Base-by-base conservation (phyloP, 2,888 invertebrate species). In the Charanyca ferruginea region DNA sequence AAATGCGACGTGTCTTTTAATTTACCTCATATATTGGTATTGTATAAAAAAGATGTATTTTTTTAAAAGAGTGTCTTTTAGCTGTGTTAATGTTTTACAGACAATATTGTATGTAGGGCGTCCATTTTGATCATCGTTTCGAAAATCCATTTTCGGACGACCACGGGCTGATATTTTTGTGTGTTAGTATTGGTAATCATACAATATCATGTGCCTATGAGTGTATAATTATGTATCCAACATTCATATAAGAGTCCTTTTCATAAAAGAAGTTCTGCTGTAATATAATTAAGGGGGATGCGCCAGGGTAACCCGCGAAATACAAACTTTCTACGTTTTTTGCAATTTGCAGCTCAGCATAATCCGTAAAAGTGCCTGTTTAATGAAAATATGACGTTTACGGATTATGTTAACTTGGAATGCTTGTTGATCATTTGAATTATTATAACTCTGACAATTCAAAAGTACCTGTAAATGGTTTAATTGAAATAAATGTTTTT, bases 11-110 rank as follows among this genome's bases (percentile, higher is more conserved):
- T 32, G 32, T 35, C 16, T 42, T 71, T 55, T 54, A 55, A 51
- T 61, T 72, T 72, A 70, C 54, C 51, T 70, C 49, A 7, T 47
- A 47, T 32, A 59, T 25, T 54, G 48, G 42, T 60, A 70, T 25
- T 32, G 28, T 35, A 20, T 48, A 59, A 59, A 64, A 38, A 55
- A 49, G 38, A 58, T 64, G 44, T 73, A 71, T 54, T 49, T 65
- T 73, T 54, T 57, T 63, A 57, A 57, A 62, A 38, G 63, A 68
- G 42, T 52, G 51, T 68, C 22, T 75, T 68, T 52, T 70, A 58
- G 9, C 16, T 68, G 59, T 25, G 49, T 35, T 42, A 68, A 8
- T 57, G 41, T 51, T 74, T 70, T 42, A 57, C 41, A 57, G 22
- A 74, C 22, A 35, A 22, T 35, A 49, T 49, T 49, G 9, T 23